Conservation (phyloP, 2,113 vertebrate genomes). For the Cochlearius cochlearius region DNA sequence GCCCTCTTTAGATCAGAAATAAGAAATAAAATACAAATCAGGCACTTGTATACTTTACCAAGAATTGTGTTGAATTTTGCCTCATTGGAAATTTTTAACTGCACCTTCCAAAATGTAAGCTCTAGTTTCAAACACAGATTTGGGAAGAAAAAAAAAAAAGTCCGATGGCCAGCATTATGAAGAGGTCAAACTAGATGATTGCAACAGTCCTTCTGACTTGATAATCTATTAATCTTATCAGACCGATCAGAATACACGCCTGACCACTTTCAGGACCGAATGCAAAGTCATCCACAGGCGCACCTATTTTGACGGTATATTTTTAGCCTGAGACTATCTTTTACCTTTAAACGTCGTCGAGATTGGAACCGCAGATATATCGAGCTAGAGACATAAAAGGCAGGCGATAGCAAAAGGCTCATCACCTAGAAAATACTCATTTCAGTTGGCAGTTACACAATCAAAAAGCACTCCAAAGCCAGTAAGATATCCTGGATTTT, state of each 20-base stretch:
- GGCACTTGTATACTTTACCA: background rate
- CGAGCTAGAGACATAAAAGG: background rate
- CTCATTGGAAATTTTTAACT: background rate
- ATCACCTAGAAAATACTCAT: background rate
- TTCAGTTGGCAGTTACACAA: background rate
- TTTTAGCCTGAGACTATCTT: background rate
- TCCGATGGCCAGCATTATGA: background rate
- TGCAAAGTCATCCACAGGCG: background rate
- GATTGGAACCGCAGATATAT: background rate
- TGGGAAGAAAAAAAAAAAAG: fast-evolving
- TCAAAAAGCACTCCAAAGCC: background rate
- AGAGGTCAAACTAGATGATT: background rate
- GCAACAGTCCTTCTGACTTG: background rate
- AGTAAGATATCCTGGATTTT: background rate
- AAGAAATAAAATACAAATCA: background rate
- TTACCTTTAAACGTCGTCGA: background rate
- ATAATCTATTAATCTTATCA: slow-evolving; percentile 37
- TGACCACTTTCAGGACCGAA: background rate
- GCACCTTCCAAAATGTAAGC: fast-evolving
- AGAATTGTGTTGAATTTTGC: background rate
- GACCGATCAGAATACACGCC: background rate
- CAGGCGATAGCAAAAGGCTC: background rate
- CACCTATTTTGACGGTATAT: background rate
- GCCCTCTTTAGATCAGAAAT: background rate
- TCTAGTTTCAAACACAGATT: background rate